Base-by-base conservation (phyloP, 2,888 invertebrate species). In the Anticlea derivata region DNA sequence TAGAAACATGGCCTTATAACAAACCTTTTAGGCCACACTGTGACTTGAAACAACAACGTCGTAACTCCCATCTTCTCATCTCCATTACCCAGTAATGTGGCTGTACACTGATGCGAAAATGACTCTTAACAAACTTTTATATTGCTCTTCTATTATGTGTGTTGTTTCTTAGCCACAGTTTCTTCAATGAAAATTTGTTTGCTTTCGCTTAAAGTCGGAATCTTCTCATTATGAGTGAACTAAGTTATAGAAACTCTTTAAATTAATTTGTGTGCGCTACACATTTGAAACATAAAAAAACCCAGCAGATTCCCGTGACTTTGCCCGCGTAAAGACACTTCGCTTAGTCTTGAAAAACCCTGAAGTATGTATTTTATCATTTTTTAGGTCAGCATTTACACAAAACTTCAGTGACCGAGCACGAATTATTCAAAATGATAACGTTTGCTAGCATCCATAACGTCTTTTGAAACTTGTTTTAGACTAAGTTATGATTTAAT, bases 71-170 rank as follows among this genome's bases (percentile, higher is more conserved):
- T 38, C 31, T 39, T 54, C 50, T 46, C 47, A 53, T 57, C 46
- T 41, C 49, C 51, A 60, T 58, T 60, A 55, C 44, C 44, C 38
- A 34, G 29, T 44, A 49, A 55, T 50, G 51, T 30, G 37, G 34
- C 38, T 54, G 44, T 49, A 44, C 46, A 52, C 40, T 46, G 48
- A 56, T 55, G 54, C 46, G 46, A 46, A 52, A 58, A 52, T 46
- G 41, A 50, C 49, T 56, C 38, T n/a, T 53, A 52, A 49, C 44
- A 53, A 61, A 61, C 54, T 61, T 61, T 58, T 59, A 53, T 58
- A 58, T 54, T 45, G 57, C 55, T 55, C 45, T 60, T 61, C 41
- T 52, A 55, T 59, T 57, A 61, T 58, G 60, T 50, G 52, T 58
- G 55, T 61, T 60, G 57, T 61, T 61, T 53, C 54, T 55, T 54